These are phyloP conservation scores for Notamacropus eugenii DNA, from an alignment of 2,797 vertebrate genomes.

Conservation along the genomic window DNA sequence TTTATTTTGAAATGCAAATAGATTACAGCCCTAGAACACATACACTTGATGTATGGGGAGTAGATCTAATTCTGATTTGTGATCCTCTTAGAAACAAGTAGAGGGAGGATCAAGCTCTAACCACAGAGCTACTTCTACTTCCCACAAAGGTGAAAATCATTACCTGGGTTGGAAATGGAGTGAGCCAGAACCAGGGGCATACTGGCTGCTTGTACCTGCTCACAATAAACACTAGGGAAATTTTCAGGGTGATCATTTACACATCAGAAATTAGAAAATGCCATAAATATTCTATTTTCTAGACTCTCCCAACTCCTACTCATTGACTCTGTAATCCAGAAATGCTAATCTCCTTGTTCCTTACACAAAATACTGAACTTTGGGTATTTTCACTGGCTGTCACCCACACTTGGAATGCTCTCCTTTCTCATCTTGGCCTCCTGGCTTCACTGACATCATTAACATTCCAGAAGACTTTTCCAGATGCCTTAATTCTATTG, in stretches of 20 bases:
- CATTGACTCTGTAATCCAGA: not conserved
- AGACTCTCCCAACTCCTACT: not conserved
- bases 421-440: not conserved
- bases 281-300: not conserved
- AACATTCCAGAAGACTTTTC: not conserved
- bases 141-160: not conserved
- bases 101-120: not conserved
- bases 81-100: not conserved
- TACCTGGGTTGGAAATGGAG: not conserved
- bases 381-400: not conserved
- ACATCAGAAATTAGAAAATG: not conserved
- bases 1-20: not conserved
- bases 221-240: not conserved
- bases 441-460: not conserved
- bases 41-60: not conserved
- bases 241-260: not conserved
- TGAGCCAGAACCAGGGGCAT: not conserved
- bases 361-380: not conserved
- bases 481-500: not conserved
- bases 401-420: too few species aligned
- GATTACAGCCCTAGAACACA: not conserved
- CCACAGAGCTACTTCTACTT: not conserved
- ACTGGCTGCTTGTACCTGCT: not conserved
- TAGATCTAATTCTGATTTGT: not conserved
- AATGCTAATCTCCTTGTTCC: not conserved